Conservation (phyloP, 1,140 invertebrate genomes). For the Berghia stephanieae region DNA sequence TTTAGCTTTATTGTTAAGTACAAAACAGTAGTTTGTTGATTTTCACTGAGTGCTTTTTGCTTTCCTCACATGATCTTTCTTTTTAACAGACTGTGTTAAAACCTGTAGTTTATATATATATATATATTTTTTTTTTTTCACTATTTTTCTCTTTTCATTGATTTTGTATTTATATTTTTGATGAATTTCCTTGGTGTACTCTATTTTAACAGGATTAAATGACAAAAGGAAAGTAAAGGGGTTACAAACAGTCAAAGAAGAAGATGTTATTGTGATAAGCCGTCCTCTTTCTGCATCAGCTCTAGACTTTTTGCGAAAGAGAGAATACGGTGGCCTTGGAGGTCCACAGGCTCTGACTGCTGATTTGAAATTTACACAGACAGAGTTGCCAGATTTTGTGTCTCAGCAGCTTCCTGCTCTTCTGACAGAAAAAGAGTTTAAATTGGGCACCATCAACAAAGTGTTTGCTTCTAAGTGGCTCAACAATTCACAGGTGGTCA, state of each 20-base stretch:
- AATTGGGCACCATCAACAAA: conserved; percentile 81
- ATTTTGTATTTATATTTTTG: background rate
- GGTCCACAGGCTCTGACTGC: conserved; percentile 19
- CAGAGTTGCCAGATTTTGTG: conserved; percentile 44
- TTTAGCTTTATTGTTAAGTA: no score
- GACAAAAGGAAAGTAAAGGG: background rate
- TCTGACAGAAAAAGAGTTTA: conserved; percentile 59
- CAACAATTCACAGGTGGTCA: conserved; percentile 91
- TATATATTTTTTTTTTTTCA: background rate
- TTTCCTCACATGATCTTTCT: no score
- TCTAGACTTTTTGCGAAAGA: background rate
- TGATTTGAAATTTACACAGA: conserved; percentile 14
- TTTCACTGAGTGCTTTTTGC: no score
- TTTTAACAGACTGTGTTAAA: no score
- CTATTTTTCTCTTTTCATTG: background rate
- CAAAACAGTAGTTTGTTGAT: no score
- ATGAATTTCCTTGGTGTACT: background rate
- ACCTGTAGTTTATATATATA: background rate
- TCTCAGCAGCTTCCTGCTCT: conserved; percentile 53
- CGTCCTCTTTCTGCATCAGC: background rate
- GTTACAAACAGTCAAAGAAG: background rate
- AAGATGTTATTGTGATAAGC: background rate
- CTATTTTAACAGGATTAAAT: background rate
- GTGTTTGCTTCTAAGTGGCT: conserved; percentile 96
- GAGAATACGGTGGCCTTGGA: conserved; percentile 31